Percentiles rank a stretch among this genome's conserved stretches.
These are phyloP conservation scores for Peucedramus taeniatus DNA, from an alignment of 2,113 vertebrate genomes.

Conservation along the genomic window DNA sequence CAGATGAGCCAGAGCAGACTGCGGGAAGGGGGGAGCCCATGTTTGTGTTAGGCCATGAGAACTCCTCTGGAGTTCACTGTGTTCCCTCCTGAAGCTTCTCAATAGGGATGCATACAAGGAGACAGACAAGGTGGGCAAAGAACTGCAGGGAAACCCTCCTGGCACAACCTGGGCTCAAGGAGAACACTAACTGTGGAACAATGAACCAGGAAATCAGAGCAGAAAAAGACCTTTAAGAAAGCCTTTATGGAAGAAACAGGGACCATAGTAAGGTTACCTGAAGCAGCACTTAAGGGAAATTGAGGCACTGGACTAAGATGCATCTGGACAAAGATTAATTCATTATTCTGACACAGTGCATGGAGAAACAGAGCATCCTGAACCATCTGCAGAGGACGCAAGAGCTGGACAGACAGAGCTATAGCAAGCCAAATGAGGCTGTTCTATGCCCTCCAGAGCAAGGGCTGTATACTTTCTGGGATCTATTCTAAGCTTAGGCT, in stretches of 20 bases:
- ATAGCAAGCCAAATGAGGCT: not conserved
- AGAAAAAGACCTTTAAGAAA: not conserved
- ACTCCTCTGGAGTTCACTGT: not conserved
- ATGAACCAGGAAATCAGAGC: not conserved
- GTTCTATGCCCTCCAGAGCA: not conserved
- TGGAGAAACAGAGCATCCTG: not conserved
- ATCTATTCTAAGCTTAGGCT: not conserved
- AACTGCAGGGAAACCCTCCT: not conserved
- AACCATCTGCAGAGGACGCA: not conserved
- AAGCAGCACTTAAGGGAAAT: not conserved
- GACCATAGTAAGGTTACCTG: not conserved
- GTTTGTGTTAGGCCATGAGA: not conserved
- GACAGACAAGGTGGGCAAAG: not conserved
- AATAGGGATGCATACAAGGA: not conserved
- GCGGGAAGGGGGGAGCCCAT: not conserved
- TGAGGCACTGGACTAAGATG: not conserved
- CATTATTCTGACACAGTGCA: not conserved
- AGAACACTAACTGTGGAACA: not conserved
- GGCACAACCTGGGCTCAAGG: not conserved
- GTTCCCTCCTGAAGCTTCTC: not conserved
- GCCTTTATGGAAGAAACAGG: not conserved
- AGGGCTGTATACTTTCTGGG: not conserved
- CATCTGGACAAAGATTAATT: not conserved
- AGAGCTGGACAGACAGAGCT: not conserved
- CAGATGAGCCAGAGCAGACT: not conserved